These are phyloP conservation scores for Forbesichthys agassizii DNA, from an alignment of 2,113 vertebrate species.

Conservation along the genomic window DNA sequence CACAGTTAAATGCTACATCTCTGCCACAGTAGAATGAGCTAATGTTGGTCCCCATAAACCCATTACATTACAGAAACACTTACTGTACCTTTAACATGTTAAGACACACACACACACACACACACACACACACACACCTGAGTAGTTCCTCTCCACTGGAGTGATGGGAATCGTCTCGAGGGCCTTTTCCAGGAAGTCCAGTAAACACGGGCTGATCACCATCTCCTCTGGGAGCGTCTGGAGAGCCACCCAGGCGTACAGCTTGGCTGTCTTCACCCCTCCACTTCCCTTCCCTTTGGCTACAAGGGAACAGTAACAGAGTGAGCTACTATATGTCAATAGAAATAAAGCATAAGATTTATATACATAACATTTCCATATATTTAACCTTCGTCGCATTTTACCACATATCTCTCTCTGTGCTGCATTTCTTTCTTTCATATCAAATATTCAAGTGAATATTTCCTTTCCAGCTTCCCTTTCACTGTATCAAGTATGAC, in stretches of 20 bases:
- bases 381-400: too few relatives aligned
- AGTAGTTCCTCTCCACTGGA: constrained; percentile 90
- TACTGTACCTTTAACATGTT: not conserved
- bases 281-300: constrained; percentile 93
- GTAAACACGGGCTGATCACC: constrained; percentile 96
- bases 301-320: constrained; percentile 63
- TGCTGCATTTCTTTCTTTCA: too few relatives aligned
- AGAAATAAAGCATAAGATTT: too few relatives aligned
- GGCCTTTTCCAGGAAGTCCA: constrained; percentile 97
- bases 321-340: not conserved
- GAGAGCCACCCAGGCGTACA: constrained; percentile 97
- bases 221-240: constrained; percentile 98
- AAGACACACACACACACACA: constrained; percentile 1
- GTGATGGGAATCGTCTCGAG: constrained; percentile 98
- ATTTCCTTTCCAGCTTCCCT: too few relatives aligned
- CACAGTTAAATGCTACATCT: too few relatives aligned
- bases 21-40: not conserved
- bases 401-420: too few relatives aligned
- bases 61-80: not conserved
- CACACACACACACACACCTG: constrained; percentile 77
- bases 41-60: not conserved
- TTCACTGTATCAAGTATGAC: constrained; percentile 33
- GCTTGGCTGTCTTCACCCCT: constrained; percentile 93
- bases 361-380: too few relatives aligned
- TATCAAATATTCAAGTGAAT: too few relatives aligned